A percentile compares a stretch with the other conserved stretches of the same genome.
These are phyloP conservation scores for Urocitellus parryii DNA, from an alignment of 2,113 vertebrate genomes.

Conservation along the genomic window DNA sequence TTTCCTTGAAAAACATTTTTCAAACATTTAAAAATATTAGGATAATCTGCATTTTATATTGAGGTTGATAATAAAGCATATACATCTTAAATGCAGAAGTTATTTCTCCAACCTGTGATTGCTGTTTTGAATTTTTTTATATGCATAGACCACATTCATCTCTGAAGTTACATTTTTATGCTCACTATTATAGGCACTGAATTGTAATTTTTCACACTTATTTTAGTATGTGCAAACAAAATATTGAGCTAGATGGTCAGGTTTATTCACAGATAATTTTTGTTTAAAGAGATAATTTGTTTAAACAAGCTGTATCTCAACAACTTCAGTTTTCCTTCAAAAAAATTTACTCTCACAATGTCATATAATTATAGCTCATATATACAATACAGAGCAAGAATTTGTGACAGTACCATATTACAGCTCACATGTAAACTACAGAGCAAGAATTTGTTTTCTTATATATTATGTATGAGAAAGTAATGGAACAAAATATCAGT, in stretches of 20 bases:
- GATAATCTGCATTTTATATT: constrained; percentile 68
- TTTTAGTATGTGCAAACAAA: constrained; percentile 46
- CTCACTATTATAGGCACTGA: constrained; percentile 8
- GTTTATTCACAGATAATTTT: constrained; percentile 58
- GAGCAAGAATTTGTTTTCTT: background rate
- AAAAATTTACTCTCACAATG: background rate
- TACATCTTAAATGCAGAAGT: background rate
- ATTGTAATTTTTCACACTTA: constrained; percentile 40
- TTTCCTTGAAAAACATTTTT: constrained; percentile 67
- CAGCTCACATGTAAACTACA: background rate
- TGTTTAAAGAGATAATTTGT: constrained; percentile 21
- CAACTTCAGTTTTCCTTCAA: constrained; percentile 50
- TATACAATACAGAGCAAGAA: background rate
- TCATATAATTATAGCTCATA: background rate
- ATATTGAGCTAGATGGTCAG: constrained; percentile 39
- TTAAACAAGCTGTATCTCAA: constrained; percentile 61
- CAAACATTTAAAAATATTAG: constrained; percentile 71
- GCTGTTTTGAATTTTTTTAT: constrained; percentile 16
- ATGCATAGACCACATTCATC: background rate
- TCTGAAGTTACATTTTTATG: background rate
- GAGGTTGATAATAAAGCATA: constrained; percentile 24
- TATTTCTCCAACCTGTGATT: constrained; percentile 20
- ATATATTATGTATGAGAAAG: background rate
- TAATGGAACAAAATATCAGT: background rate
- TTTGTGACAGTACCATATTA: background rate